These are phyloP conservation scores for Peromyscus californicus DNA, from an alignment of 2,113 vertebrate species.

Conservation along the genomic window DNA sequence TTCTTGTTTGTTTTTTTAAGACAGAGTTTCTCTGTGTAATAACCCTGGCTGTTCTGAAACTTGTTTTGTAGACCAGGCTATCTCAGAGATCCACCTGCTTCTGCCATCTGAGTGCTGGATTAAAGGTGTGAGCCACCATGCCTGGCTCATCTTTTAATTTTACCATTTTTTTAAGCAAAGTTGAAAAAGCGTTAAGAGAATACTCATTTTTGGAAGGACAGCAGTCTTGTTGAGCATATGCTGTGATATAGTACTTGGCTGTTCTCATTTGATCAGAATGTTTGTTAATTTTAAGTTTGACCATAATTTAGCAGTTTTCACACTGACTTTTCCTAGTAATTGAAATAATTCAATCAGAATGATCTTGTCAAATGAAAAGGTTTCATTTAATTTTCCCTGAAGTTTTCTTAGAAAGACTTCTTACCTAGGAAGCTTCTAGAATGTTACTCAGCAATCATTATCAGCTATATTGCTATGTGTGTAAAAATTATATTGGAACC, in stretches of 20 bases:
- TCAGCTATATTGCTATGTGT: slow-evolving; percentile 8
- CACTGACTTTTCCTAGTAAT: not conserved
- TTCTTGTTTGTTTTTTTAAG: too few species aligned
- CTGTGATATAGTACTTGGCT: not conserved
- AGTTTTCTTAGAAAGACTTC: slow-evolving; percentile 67
- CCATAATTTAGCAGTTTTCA: slow-evolving; percentile 1
- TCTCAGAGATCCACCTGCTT: not conserved
- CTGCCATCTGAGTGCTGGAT: not conserved
- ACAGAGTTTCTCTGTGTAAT: not conserved
- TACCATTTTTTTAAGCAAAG: slow-evolving; percentile 28
- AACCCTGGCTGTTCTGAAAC: not conserved
- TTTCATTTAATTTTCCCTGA: slow-evolving; percentile 61
- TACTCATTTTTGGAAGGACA: not conserved
- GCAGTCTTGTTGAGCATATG: not conserved
- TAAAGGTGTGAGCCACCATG: not conserved
- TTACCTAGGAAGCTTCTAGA: slow-evolving; percentile 37
- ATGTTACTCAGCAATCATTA: slow-evolving; percentile 22
- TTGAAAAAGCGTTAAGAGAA: not conserved
- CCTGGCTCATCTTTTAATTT: not conserved
- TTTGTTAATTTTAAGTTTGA: not conserved
- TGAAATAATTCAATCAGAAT: slow-evolving; percentile 33
- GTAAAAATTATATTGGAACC: slow-evolving; percentile 22
- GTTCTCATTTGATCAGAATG: not conserved
- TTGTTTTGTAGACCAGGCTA: not conserved
- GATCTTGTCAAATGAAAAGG: not conserved